phyloP scores from a whole-genome alignment of 2,888 invertebrate species.

The Thera obeliscata region DNA sequence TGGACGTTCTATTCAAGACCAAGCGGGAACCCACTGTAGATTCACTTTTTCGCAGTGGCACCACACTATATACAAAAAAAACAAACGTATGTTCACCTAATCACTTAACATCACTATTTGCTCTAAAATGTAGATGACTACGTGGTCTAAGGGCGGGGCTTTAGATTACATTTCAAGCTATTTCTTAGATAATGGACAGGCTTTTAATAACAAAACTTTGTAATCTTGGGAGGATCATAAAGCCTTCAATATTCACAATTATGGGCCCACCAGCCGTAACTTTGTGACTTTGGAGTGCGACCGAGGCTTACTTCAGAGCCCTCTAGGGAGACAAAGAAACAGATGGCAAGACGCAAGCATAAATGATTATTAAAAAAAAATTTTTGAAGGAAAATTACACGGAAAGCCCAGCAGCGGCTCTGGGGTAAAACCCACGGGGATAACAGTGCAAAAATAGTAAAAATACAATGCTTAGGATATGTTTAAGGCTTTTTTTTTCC shows the following conservation, averaged over 20 bases:
- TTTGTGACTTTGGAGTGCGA: slow-evolving; percentile 3
- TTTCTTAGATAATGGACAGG: slow-evolving; percentile 15
- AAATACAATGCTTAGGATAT: too few relatives aligned
- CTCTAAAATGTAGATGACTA: too few relatives aligned
- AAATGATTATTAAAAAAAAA: background rate
- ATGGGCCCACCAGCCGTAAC: slow-evolving; percentile 3
- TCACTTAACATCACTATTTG: too few relatives aligned
- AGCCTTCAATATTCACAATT: slow-evolving; percentile 22
- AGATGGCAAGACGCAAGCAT: background rate
- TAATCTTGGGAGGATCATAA: slow-evolving; percentile 14
- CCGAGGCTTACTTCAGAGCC: slow-evolving; percentile 1
- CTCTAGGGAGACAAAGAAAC: slow-evolving; percentile 1
- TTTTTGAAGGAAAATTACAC: background rate
- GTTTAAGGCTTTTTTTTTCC: too few relatives aligned
- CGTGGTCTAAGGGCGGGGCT: background rate
- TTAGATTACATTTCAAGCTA: slow-evolving; percentile 2
- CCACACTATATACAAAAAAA: too few relatives aligned
- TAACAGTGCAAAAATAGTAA: too few relatives aligned
- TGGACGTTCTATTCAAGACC: too few relatives aligned
- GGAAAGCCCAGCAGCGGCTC: background rate
- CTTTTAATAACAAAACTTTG: slow-evolving; percentile 24
- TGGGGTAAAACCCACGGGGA: background rate
- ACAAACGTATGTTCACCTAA: too few relatives aligned
- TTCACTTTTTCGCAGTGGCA: too few relatives aligned
- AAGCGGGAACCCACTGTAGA: too few relatives aligned